Evolutionary conservation across 2,113 vertebrate genomes (phyloP).

Genomic region (Vombatus ursinus): DNA sequence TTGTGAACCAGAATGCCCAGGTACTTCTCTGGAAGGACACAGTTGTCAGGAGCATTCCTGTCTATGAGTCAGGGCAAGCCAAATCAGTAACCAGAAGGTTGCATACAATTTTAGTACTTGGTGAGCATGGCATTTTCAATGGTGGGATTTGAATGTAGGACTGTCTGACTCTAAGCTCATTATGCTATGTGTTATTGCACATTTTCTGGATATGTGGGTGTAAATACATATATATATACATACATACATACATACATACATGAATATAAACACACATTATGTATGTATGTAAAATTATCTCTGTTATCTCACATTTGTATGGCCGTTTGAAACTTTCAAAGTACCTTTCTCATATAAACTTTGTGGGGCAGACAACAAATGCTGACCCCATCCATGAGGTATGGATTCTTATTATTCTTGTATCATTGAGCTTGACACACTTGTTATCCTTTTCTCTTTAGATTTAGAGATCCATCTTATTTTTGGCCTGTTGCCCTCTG

Average conservation of each 20-base stretch:
- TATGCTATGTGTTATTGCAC: not conserved
- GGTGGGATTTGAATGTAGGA: not conserved
- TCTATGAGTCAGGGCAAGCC: not conserved
- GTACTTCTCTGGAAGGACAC: too few species aligned
- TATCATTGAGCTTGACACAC: not conserved
- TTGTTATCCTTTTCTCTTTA: not conserved
- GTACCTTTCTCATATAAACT: not conserved
- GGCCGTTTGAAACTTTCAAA: not conserved
- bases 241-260: not conserved
- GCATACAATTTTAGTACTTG: not conserved
- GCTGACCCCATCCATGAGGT: not conserved
- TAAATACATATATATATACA: not conserved
- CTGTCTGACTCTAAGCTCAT: not conserved
- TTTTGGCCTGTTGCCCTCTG: not conserved
- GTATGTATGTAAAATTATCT: not conserved
- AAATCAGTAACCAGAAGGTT: not conserved
- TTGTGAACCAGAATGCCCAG: not conserved
- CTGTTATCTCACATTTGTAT: not conserved
- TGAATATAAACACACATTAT: not conserved
- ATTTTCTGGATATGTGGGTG: not conserved
- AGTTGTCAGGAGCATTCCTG: not conserved
- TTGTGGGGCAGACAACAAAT: not conserved
- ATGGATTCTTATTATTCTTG: not conserved
- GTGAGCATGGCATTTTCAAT: not conserved
- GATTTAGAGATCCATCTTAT: not conserved